Base-by-base conservation (phyloP, 2,797 vertebrate species). In the Falco novaeseelandiae region DNA sequence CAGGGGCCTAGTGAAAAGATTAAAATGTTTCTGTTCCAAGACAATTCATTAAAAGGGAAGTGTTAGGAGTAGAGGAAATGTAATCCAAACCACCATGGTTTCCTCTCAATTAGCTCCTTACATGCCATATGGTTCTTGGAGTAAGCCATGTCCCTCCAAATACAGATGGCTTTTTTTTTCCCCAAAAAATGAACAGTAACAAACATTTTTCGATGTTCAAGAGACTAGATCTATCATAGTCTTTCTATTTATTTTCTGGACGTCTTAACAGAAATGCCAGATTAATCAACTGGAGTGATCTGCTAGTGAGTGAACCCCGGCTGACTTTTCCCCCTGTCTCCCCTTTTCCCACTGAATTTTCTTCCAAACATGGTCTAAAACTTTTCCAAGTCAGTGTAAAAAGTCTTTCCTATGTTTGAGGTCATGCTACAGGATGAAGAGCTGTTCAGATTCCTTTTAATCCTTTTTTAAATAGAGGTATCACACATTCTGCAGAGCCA, bases 121-220 rank as follows among this genome's bases (percentile, higher is more conserved):
- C 3, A 10, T 14, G 5, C 14, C 9, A 10, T 44, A 10, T 16
- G 12, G 15, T 63, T 93, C 48, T 87, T 70, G 18, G 11, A 52
- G 23, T 38, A 88, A 48, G 30, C 22, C 49, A 69, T 30, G 49
- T 20, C 8, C 79, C 36, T 77, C 23, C 55, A 87, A 74, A 76
- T 6, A 36, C 16, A 72, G 11, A 22, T 3, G 0, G 1, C 40
- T 6, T 14, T 0, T 0, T 14, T 71, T 81, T 88, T 80, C 29
- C 19, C 20, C 29, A 11, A 3, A 3, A 58, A 72, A 62, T 22
- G 4, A 25, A 57, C 9, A 76, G 10, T 40, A 69, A 11, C 9
- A 69, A 85, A 66, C 3, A 21, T n/a, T 54, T 80, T 87, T 66
- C 77, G 1, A 55, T 79, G 16, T 69, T 12, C 26, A 58, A 49